Evolutionary conservation across 2,113 vertebrate genomes (phyloP), one percentile per base, ranked within the genome.

Genomic region (Crotalus viridis): DNA sequence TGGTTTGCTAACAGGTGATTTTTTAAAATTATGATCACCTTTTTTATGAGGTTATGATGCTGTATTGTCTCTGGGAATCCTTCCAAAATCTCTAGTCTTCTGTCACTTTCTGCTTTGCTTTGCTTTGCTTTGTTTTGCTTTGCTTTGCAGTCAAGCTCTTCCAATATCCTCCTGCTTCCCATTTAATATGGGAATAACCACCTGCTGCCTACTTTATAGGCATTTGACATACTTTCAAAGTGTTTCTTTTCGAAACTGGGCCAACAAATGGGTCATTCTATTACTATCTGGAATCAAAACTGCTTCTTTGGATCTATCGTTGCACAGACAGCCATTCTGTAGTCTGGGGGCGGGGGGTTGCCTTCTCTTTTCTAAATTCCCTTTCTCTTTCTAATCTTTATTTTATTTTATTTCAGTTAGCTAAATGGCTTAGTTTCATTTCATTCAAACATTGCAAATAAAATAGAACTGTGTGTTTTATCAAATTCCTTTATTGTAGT

Each of bases 231-330:
- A 3, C 90, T 6, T 15, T 24, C n/a, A 91, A 81, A 81, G 22
- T 21, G 8, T 15, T 90, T 94, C 86, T 86, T 93, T 91, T 0
- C 0, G 22, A 92, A 94, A 85, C 26, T 46, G 85, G 92, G 92
- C 94, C 93, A 95, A 81, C 90, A 43, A 92, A 86, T 3, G 33
- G 91, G 89, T 95, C 92, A 93, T 46, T 87, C 92, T 93, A 90
- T 96, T 94, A 93, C 87, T 91, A 61, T 24, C 46, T n/a, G 46
- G 56, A 93, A 94, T 87, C 87, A n/a, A 85, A 46, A 61, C 51
- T 90, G 22, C 55, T 89, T 89, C 88, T 86, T 91, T 26, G 10
- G 93, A 93, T 91, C 90, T 2, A 92, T 96, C 55, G 0, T 64
- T 90, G 64, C 12, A 54, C 46, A 56, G 81, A 52, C 24, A 39